Evolutionary conservation across 2,113 vertebrate species (phyloP), one percentile per base, ranked within the genome.

Genomic region (Tyto alba): DNA sequence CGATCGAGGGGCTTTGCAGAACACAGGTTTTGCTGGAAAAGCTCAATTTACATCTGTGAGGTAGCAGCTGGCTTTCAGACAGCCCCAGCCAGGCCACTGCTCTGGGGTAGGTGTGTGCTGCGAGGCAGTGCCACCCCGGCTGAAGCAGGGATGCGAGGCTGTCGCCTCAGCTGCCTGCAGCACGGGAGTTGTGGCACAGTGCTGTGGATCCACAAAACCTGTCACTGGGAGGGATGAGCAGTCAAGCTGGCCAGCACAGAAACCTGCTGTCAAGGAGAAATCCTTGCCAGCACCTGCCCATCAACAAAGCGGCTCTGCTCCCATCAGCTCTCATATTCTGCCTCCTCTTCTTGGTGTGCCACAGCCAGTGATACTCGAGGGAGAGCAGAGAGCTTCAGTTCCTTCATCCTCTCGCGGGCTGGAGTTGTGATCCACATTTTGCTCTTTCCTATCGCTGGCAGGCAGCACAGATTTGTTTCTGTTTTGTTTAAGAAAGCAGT

Each of bases 271-370:
- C 50, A 29, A 16, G 45, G 40, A 53, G 55, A 80, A 94, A 80
- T 32, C 27, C 25, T 69, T 76, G 55, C 26, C 34, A 82, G 13
- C 34, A 19, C 17, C 21, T 60, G 36, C 11, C 41, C 50, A 23
- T 64, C 53, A 62, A 29, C 34, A 38, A 88, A 43, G 74, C 9
- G n/a, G 1, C 43, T 81, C 34, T 84, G 29, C 13, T 93, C 32
- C n/a, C 32, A 23, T 36, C n/a, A 60, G 20, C 40, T 52, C 29
- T 34, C 17, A 29, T 64, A 57, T 16, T 45, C 30, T 72, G 22
- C 22, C 21, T 93, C 34, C 25, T 60, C 84, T 69, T 78, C 34
- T 34, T 0, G 1, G 11, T 7, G 8, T 0, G 4, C 34, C 16
- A 25, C 60, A 22, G 23, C 22, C 53, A 47, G 0, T 66, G 52